Percentiles rank a stretch among this genome's conserved stretches.
phyloP scores from a whole-genome alignment of 2,888 invertebrate species.

The Xanthia icteritia region DNA sequence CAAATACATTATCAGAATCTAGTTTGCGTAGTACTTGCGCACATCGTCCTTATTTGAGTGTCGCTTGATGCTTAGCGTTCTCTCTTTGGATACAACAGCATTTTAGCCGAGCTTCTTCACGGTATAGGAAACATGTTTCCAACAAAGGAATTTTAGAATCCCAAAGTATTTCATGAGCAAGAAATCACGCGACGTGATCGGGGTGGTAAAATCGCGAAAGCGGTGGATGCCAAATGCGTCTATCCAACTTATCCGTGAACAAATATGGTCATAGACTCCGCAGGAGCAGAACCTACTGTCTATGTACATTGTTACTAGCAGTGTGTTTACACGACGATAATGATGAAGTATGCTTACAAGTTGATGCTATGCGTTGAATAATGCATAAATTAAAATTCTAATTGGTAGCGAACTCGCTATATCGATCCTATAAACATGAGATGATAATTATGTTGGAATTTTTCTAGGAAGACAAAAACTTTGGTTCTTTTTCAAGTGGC shows the following conservation, averaged over 20 bases:
- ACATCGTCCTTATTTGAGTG: conserved; percentile 50
- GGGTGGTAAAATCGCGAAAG: conserved; percentile 75
- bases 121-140: conserved; percentile 69
- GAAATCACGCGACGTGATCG: conserved; percentile 80
- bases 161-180: conserved; percentile 74
- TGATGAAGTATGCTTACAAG: conserved; percentile 56
- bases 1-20: conserved; percentile 49
- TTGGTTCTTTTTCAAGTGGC: conserved; percentile 6
- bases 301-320: conserved; percentile 65
- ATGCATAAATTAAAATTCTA: conserved; percentile 58
- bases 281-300: conserved; percentile 69
- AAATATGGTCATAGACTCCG: conserved; percentile 78
- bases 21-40: conserved; percentile 40
- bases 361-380: conserved; percentile 54
- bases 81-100: conserved; percentile 51
- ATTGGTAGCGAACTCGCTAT: conserved; percentile 39
- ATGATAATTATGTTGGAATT: conserved; percentile 45
- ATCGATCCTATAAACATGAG: conserved; percentile 42
- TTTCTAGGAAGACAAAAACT: conserved; percentile 33
- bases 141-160: conserved; percentile 79
- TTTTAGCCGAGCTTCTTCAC: conserved; percentile 57
- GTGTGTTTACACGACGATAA: conserved; percentile 60
- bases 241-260: conserved; percentile 72
- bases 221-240: conserved; percentile 75
- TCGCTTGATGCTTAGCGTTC: conserved; percentile 27